phyloP scores from a whole-genome alignment of 2,888 invertebrate species.

The Eristalis pertinax region DNA sequence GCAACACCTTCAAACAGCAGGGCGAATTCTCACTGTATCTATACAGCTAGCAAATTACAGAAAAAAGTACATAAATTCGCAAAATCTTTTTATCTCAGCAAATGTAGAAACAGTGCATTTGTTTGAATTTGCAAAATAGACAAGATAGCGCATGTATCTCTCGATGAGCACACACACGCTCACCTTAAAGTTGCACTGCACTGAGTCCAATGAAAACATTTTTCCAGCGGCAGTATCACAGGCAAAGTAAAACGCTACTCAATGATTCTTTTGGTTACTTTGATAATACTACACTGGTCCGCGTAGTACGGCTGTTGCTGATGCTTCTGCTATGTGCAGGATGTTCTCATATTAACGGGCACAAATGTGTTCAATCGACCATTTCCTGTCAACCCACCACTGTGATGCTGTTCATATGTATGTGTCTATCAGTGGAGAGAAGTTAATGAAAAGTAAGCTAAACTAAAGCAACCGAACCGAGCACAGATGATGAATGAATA shows the following conservation, averaged over 20 bases:
- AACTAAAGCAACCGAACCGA: slow-evolving; percentile 47
- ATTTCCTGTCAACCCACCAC: slow-evolving; percentile 77
- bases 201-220: neutral
- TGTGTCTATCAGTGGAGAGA: slow-evolving; percentile 50
- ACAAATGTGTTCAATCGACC: slow-evolving; percentile 78
- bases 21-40: neutral
- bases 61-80: too few species aligned
- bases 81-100: neutral
- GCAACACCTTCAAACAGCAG: neutral
- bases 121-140: neutral
- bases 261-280: slow-evolving; percentile 22
- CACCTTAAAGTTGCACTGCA: neutral
- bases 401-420: slow-evolving; percentile 40
- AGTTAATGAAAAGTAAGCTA: slow-evolving; percentile 65
- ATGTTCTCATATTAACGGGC: slow-evolving; percentile 82
- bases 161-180: neutral
- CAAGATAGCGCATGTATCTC: neutral
- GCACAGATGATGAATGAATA: slow-evolving; percentile 36
- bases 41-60: too few species aligned
- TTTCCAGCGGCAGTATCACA: slow-evolving; percentile 20
- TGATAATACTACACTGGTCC: slow-evolving; percentile 11
- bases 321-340: slow-evolving; percentile 75
- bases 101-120: neutral
- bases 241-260: slow-evolving; percentile 16
- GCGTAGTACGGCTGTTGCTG: neutral